Percentiles rank a stretch among this genome's conserved stretches.
phyloP scores from a whole-genome alignment of 2,888 invertebrate species.

The Torymus texanus region DNA sequence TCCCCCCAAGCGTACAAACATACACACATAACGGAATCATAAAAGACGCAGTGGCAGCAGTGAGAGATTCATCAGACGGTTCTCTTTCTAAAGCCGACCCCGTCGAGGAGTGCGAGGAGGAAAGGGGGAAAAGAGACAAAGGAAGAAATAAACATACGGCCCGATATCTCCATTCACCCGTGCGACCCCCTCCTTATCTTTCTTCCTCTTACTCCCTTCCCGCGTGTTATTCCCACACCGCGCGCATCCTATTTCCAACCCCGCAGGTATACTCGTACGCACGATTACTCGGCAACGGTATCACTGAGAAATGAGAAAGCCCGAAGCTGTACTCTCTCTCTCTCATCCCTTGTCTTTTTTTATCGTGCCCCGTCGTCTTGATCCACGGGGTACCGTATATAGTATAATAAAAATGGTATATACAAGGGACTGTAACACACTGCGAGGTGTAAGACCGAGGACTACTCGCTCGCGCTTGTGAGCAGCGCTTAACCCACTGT shows the following conservation, averaged over 20 bases:
- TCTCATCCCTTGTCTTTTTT: neutral
- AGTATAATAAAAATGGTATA: too few species aligned
- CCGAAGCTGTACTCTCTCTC: slow-evolving; percentile 5
- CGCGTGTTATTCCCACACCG: slow-evolving; percentile 5
- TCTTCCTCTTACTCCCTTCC: neutral
- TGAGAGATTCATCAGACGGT: neutral
- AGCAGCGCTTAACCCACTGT: too few species aligned
- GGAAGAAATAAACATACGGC: neutral
- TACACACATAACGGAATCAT: neutral
- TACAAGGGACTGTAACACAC: too few species aligned
- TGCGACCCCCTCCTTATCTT: neutral
- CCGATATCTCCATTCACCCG: slow-evolving; percentile 2
- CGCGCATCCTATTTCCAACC: neutral
- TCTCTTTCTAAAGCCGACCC: neutral
- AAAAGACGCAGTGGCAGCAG: neutral
- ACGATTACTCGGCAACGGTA: slow-evolving; percentile 30
- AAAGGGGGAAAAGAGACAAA: neutral
- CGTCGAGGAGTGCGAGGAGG: neutral
- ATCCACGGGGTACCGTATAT: too few species aligned
- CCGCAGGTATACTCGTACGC: slow-evolving; percentile 41
- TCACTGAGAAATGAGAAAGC: slow-evolving; percentile 46
- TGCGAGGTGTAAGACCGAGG: too few species aligned
- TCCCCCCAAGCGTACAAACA: too few species aligned
- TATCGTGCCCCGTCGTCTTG: neutral
- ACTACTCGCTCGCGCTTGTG: too few species aligned